Percentiles rank a stretch among this genome's conserved stretches.
Conservation (phyloP, 2,797 vertebrate genomes). For the Carcharodon carcharias region DNA sequence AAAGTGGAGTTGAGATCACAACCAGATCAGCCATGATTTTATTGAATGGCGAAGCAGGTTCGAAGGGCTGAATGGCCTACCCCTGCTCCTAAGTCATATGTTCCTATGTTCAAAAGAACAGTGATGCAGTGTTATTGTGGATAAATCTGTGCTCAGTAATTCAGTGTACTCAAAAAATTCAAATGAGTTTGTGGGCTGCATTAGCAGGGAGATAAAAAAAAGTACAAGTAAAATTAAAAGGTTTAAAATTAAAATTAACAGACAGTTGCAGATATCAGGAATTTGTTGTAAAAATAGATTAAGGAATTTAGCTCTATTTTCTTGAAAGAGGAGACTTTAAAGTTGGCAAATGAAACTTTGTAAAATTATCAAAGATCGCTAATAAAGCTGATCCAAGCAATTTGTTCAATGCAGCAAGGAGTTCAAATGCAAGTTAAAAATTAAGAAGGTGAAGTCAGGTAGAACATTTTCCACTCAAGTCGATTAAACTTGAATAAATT, state of each 20-base stretch:
- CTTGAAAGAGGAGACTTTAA: background rate
- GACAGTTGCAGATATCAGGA: background rate
- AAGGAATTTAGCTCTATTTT: background rate
- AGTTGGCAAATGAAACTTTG: background rate
- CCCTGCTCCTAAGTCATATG: too few species aligned
- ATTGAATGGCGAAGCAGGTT: background rate
- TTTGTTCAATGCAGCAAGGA: background rate
- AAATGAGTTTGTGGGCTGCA: background rate
- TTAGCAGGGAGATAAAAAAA: background rate
- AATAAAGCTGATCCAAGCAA: slow-evolving; percentile 3
- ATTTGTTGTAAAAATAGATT: background rate
- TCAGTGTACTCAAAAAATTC: background rate
- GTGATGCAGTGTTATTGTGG: background rate
- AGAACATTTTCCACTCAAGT: background rate
- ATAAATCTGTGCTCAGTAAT: background rate
- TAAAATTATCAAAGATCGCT: background rate
- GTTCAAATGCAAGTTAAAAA: slow-evolving; percentile 18
- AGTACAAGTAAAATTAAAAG: background rate
- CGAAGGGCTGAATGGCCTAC: too few species aligned
- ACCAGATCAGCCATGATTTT: background rate
- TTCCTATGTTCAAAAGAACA: background rate
- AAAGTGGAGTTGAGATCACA: too few species aligned
- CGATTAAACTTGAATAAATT: slow-evolving; percentile 21
- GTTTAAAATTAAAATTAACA: background rate
- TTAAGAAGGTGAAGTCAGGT: slow-evolving; percentile 28